Evolutionary conservation across 2,797 vertebrate genomes (phyloP).

Genomic region (Sciurus vulgaris): DNA sequence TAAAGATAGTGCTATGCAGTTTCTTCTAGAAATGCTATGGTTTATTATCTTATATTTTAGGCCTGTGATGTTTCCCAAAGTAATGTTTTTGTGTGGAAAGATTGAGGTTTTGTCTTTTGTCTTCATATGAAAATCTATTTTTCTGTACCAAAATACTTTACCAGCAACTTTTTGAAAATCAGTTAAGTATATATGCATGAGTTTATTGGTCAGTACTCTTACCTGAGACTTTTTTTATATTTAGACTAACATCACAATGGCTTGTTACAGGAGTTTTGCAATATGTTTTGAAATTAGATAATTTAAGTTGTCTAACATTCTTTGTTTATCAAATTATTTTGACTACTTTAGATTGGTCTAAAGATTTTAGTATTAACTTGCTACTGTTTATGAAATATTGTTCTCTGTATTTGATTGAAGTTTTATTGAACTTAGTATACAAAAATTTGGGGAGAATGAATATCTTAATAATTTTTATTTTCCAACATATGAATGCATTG

Average conservation of each 20-base stretch:
- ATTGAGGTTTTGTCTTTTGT: not conserved
- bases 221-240: not conserved
- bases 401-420: not conserved
- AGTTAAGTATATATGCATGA: not conserved
- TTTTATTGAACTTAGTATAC: not conserved
- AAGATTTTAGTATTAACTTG: not conserved
- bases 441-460: not conserved
- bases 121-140: not conserved
- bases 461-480: not conserved
- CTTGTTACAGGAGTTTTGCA: not conserved
- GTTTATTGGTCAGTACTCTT: not conserved
- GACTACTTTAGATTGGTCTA: not conserved
- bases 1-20: not conserved
- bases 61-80: not conserved
- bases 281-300: not conserved
- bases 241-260: not conserved
- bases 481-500: not conserved
- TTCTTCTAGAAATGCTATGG: not conserved
- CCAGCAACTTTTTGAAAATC: not conserved
- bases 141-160: not conserved
- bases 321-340: not conserved
- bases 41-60: not conserved
- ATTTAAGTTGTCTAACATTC: not conserved
- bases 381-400: not conserved
- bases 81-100: not conserved